Conservation (phyloP, 1,140 invertebrate species). For the Campoletis sonorensis region DNA sequence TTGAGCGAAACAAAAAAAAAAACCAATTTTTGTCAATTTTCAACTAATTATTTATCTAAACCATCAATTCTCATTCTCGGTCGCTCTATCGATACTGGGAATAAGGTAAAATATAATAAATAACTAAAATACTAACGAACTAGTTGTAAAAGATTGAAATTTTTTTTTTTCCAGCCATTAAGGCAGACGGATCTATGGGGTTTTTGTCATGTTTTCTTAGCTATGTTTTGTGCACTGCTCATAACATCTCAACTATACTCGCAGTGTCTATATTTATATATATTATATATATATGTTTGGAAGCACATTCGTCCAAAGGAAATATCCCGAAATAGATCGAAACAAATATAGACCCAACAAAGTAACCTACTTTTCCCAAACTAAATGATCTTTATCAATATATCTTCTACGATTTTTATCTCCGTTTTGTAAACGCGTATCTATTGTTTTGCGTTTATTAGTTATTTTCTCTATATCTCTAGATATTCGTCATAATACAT, state of each 20-base stretch:
- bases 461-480: background rate
- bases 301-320: conserved; percentile 4
- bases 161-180: background rate
- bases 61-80: background rate
- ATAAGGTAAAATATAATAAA: background rate
- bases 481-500: no score
- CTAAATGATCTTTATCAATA: background rate
- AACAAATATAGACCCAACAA: conserved; percentile 27
- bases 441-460: background rate
- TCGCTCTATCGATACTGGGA: conserved; percentile 19
- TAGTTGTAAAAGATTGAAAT: background rate
- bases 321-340: conserved; percentile 21
- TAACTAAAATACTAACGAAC: background rate
- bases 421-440: background rate
- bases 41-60: background rate
- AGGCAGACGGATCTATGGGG: background rate
- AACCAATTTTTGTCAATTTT: conserved; percentile 37
- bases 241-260: background rate
- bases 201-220: background rate
- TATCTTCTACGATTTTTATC: background rate
- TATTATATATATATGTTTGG: background rate
- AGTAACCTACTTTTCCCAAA: conserved; percentile 3
- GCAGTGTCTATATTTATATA: background rate
- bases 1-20: background rate
- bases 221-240: background rate